Percentiles rank a stretch among this genome's conserved stretches.
phyloP scores from a whole-genome alignment of 1,140 invertebrate genomes.

The Bombus sibiricus region DNA sequence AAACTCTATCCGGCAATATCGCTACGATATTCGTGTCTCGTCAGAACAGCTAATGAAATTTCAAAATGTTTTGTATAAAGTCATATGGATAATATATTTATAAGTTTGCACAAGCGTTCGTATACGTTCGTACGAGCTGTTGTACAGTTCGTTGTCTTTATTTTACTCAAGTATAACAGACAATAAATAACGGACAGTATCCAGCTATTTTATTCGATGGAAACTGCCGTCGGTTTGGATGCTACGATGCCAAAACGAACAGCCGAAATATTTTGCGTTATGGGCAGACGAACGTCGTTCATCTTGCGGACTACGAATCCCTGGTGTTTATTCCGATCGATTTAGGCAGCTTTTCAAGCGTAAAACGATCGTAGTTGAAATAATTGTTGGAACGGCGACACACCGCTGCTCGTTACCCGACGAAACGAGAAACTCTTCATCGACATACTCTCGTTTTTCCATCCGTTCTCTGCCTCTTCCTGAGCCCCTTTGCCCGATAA shows the following conservation, averaged over 20 bases:
- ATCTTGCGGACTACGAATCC: not conserved
- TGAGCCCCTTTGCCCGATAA: not conserved
- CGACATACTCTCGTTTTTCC: not conserved
- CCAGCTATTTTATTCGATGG: not conserved
- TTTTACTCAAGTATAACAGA: not conserved
- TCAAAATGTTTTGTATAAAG: too few species aligned
- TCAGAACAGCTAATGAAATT: too few species aligned
- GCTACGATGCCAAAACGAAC: not conserved
- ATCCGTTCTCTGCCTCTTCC: too few species aligned
- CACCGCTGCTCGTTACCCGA: not conserved
- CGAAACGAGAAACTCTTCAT: not conserved
- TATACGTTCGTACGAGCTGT: too few species aligned
- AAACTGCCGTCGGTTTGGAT: slow-evolving; percentile 25
- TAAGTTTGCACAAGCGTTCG: not conserved
- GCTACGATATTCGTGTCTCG: too few species aligned
- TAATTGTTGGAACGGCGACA: not conserved
- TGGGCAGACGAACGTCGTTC: not conserved
- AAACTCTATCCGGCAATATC: too few species aligned
- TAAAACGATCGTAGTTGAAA: slow-evolving; percentile 34
- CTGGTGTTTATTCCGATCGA: slow-evolving; percentile 25
- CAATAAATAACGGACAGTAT: not conserved
- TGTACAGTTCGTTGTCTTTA: too few species aligned
- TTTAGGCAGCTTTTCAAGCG: slow-evolving; percentile 31
- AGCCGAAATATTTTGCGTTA: slow-evolving; percentile 31
- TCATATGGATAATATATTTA: too few species aligned